Evolutionary conservation across 1,140 invertebrate genomes (phyloP).

Genomic region (Drosophila oshimai): DNA sequence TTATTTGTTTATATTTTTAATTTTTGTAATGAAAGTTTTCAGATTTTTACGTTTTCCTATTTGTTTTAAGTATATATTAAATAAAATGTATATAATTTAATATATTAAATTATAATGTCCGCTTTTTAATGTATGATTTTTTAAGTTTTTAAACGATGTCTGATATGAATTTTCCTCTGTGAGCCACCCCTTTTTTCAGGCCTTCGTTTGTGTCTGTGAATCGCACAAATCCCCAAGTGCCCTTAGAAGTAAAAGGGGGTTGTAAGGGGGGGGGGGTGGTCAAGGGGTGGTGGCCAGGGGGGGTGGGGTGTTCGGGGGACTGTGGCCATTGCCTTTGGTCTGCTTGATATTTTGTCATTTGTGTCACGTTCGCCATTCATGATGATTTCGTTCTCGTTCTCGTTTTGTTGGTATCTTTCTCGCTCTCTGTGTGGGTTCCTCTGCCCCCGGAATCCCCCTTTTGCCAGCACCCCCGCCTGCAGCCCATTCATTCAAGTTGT

Average conservation of each 20-base stretch:
- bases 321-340: slow-evolving; percentile 59
- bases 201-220: slow-evolving; percentile 47
- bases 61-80: no score
- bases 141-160: no score
- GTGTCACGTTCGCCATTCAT: slow-evolving; percentile 79
- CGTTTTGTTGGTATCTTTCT: slow-evolving; percentile 36
- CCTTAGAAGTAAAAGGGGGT: slow-evolving; percentile 21
- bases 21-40: no score
- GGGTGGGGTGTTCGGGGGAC: background rate
- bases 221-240: slow-evolving; percentile 44
- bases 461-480: background rate
- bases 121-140: no score
- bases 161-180: no score
- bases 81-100: no score
- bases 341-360: slow-evolving; percentile 78
- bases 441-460: background rate
- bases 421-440: background rate
- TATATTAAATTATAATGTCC: no score
- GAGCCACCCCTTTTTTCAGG: background rate
- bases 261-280: background rate
- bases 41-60: no score
- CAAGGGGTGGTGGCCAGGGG: background rate
- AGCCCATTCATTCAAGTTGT: slow-evolving; percentile 6
- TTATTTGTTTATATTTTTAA: background rate
- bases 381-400: slow-evolving; percentile 66